Evolutionary conservation across 2,888 invertebrate genomes (phyloP), one percentile per base, ranked within the genome.

Genomic region (Chaitophorus viminalis): DNA sequence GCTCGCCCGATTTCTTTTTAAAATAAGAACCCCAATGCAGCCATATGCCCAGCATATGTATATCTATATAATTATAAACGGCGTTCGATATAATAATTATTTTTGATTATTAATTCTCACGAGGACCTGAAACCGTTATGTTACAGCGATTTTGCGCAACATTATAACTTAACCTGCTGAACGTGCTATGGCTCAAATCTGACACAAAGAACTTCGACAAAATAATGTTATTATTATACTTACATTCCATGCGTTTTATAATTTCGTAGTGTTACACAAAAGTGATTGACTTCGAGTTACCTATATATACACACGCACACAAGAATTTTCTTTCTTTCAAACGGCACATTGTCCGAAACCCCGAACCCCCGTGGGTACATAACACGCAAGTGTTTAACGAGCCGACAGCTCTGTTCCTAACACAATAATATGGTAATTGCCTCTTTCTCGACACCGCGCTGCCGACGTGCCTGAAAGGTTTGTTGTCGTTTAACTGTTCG

Each of bases 51-150:
- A 31, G n/a, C n/a, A n/a, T n/a, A n/a, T n/a, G n/a, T n/a, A n/a
- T n/a, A n/a, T n/a, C n/a, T 31, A 8, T 3, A 29, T 29, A 52
- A 77, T 77, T 77, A 52, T 52, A 31, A 54, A 31, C 31, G 52
- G 25, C 18, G 31, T 77, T 3, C 21, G 31, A 77, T 17, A 76
- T 29, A 77, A 77, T 54, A 52, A 77, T 77, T 77, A 54, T 52
- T 77, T 54, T 31, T 25, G 31, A 78, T 60, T 6, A 54, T n/a
- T 33, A 54, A 54, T 78, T 78, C 78, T 78, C 78, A 78, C 78
- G 78, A 54, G 21, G 52, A 54, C 25, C 46, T n/a, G n/a, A n/a
- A 14, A 46, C 46, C 54, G 25, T 33, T 33, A 31, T 77, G 21
- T 3, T 9, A 31, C 4, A 33, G 25, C 54, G 33, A 9, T 25